These are phyloP conservation scores for Jaculus jaculus DNA, from an alignment of 2,113 vertebrate species.

Conservation along the genomic window DNA sequence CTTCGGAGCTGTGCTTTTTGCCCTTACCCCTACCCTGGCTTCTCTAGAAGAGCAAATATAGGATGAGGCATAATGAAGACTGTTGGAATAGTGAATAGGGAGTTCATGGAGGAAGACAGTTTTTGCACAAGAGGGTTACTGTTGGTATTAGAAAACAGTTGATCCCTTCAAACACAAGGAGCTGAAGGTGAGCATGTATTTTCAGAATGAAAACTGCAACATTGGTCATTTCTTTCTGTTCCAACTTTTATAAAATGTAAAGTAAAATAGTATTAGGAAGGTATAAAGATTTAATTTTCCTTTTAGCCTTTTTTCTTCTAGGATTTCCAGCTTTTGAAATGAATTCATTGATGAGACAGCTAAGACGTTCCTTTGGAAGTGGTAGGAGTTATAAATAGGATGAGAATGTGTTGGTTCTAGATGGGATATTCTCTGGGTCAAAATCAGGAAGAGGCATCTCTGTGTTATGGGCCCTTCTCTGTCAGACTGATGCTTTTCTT, in stretches of 20 bases:
- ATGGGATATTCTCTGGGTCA: constrained; percentile 81
- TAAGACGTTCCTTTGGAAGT: constrained; percentile 83
- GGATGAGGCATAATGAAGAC: neutral
- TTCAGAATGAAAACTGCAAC: constrained; percentile 73
- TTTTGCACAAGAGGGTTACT: constrained; percentile 1
- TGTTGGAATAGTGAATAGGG: neutral
- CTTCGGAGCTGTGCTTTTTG: constrained; percentile 32
- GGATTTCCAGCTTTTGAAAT: constrained; percentile 79
- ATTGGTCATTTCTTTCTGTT: constrained; percentile 78
- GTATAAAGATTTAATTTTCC: constrained; percentile 83
- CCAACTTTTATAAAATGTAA: constrained; percentile 75
- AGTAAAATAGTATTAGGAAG: constrained; percentile 78
- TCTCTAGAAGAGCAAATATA: neutral
- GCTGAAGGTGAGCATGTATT: neutral
- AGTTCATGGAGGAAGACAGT: neutral
- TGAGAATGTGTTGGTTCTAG: constrained; percentile 71
- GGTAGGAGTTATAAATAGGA: constrained; percentile 79
- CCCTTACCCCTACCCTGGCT: neutral
- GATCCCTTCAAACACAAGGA: neutral
- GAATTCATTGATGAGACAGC: constrained; percentile 82
- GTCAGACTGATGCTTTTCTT: constrained; percentile 51
- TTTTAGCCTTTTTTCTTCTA: constrained; percentile 83
- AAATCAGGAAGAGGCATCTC: constrained; percentile 67
- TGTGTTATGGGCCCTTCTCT: constrained; percentile 36
- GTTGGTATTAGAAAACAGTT: constrained; percentile 19